Base-by-base conservation (phyloP, 2,888 invertebrate species). In the Cephus nigrinus region DNA sequence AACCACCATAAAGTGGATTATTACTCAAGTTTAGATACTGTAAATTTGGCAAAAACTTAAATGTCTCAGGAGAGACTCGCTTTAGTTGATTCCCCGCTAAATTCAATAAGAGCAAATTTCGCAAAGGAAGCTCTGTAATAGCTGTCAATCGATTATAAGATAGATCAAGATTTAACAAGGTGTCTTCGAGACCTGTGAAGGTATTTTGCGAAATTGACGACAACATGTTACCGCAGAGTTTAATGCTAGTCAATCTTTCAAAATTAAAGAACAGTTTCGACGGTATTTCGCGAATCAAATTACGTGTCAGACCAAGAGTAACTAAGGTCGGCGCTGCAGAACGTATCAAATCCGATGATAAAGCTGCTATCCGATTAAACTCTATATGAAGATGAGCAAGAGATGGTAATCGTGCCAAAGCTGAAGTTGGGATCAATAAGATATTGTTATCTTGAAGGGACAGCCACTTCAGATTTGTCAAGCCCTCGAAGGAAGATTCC, bases 401-500 rank as follows among this genome's bases (percentile, higher is more conserved):
- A 75, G 94, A 94, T 0, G 96, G 96, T 23, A 98, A 91, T n/a
- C 96, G 94, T 11, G 96, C 96, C 9, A 98, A 92, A 0, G 97
- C 97, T 71, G 96, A 95, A 0, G 96, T 96, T 0, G 98, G 98
- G 69, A 98, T 95, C 1, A 97, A 92, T 0, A 98, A 93, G 77
- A 98, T 96, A 83, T 97, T 97, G 92, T 98, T 98, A 90, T 98
- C 98, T 85, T 95, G 95, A 12, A 98, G 93, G 36, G 96, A 94
- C 1, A 98, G 92, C 68, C 95, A 95, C 90, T 96, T 95, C 30
- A 98, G 92, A 84, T 94, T 95, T 55, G 94, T 94, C 81, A 98
- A 91, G 0, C 97, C 97, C 88, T 97, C 96, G 86, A 98, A 96
- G 0, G 97, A 96, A 82, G 97, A 96, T 85, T 97, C 97, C 92